Percentiles rank a stretch among this genome's conserved stretches.
Evolutionary conservation across 2,888 invertebrate species (phyloP).

Genomic region (Arge pagana): DNA sequence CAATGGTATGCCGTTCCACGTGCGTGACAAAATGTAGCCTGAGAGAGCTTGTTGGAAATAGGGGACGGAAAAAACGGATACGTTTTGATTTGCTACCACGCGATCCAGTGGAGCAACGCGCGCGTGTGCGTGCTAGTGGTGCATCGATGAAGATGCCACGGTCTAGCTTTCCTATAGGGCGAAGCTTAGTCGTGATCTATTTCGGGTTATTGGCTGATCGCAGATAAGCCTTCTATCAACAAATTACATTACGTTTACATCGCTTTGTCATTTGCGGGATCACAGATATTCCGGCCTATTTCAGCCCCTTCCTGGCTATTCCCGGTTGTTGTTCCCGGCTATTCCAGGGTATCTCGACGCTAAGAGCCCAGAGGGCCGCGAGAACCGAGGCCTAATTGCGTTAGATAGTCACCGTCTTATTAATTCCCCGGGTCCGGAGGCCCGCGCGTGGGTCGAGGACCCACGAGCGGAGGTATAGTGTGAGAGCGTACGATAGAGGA

Average conservation of each 20-base stretch:
- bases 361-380: constrained; percentile 18
- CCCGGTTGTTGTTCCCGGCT: constrained; percentile 17
- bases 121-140: not conserved
- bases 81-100: no score
- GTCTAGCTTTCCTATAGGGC: constrained; percentile 22
- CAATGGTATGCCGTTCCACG: no score
- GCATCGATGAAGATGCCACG: constrained; percentile 24
- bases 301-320: constrained; percentile 14
- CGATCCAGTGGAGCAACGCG: no score
- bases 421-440: constrained; percentile 47
- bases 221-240: constrained; percentile 35
- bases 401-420: constrained; percentile 56
- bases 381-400: constrained; percentile 49
- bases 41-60: no score
- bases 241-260: constrained; percentile 38
- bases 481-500: constrained; percentile 47
- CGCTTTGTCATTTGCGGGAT: constrained; percentile 30
- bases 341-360: constrained; percentile 25
- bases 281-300: constrained; percentile 19
- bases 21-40: no score
- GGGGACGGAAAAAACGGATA: no score
- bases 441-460: constrained; percentile 18
- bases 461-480: constrained; percentile 24
- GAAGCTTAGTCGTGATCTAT: constrained; percentile 16
- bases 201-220: constrained; percentile 14